A percentile compares a stretch with the other conserved stretches of the same genome.
Evolutionary conservation across 2,888 invertebrate species (phyloP).

Genomic region (Euplagia quadripunctaria): DNA sequence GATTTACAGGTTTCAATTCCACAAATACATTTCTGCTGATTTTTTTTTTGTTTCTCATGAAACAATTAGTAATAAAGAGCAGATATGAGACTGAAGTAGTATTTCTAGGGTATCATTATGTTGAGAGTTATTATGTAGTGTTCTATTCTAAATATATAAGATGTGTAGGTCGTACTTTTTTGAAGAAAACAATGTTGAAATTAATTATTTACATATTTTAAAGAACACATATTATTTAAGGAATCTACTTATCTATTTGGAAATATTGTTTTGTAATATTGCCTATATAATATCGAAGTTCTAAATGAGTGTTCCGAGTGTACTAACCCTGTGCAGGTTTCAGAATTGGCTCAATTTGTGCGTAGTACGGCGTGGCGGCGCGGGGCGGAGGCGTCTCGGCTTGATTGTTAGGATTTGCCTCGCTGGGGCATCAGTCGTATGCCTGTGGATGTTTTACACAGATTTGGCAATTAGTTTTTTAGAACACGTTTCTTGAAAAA

Average conservation of each 20-base stretch:
- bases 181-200: no score
- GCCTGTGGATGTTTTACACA: neutral
- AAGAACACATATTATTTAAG: neutral
- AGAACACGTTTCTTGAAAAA: no score
- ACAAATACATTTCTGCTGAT: neutral
- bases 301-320: neutral
- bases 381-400: conserved; percentile 22
- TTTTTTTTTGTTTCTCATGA: neutral
- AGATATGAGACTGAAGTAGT: no score
- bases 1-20: neutral
- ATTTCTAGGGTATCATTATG: no score
- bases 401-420: conserved; percentile 51
- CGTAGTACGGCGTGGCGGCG: conserved; percentile 44
- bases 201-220: neutral
- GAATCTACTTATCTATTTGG: neutral
- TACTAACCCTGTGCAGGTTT: conserved; percentile 47
- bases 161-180: no score
- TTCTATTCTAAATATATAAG: no score
- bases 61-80: neutral
- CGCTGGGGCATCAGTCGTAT: conserved; percentile 50
- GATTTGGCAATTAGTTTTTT: no score
- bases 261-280: neutral
- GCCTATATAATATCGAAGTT: neutral
- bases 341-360: conserved; percentile 78
- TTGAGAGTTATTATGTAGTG: no score